Conservation (phyloP, 2,113 vertebrate species). For the Romanogobio albipinnatus region DNA sequence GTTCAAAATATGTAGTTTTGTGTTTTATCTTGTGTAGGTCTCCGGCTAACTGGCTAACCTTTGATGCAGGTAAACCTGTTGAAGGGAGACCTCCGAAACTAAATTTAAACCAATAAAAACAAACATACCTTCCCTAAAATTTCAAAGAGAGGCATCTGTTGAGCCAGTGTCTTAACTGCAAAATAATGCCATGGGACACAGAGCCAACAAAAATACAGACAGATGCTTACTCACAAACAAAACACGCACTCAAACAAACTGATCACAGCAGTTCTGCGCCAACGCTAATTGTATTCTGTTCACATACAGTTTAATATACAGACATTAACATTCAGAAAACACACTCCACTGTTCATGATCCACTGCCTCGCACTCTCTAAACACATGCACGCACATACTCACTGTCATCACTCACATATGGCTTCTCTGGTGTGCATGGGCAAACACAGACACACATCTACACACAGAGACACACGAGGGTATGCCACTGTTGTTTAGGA, state of each 20-base stretch:
- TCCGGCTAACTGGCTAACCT: too few species aligned
- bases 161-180: conserved; percentile 1
- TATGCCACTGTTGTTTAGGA: neutral
- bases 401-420: conserved; percentile 32
- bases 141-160: neutral
- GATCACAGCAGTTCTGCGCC: neutral
- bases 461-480: neutral
- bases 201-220: neutral
- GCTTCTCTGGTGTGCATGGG: conserved; percentile 6
- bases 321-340: conserved; percentile 13
- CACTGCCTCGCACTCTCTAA: neutral
- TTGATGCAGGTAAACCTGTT: too few species aligned
- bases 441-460: neutral
- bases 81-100: too few species aligned
- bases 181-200: neutral
- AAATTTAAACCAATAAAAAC: neutral
- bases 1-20: too few species aligned
- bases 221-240: conserved; percentile 28
- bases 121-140: neutral
- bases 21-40: too few species aligned
- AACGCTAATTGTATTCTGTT: conserved; percentile 23
- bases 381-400: neutral
- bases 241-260: neutral
- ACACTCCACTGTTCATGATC: neutral
- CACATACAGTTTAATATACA: conserved; percentile 5